Evolutionary conservation across 2,888 invertebrate genomes (phyloP).

Genomic region (Pandemis heparana): DNA sequence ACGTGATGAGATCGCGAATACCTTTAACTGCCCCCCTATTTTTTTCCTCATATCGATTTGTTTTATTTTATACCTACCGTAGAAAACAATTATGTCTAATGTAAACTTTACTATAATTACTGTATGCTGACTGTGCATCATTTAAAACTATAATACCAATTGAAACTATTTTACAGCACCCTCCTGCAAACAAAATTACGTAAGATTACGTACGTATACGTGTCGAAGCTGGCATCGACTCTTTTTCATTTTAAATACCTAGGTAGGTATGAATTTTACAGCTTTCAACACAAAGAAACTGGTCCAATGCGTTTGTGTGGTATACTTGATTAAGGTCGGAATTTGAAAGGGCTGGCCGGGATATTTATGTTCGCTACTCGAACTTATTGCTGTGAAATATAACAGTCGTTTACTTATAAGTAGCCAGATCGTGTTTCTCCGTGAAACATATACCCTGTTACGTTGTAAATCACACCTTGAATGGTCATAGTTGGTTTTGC

Average conservation of each 20-base stretch:
- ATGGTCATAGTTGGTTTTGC: neutral
- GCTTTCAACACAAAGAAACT: slow-evolving; percentile 66
- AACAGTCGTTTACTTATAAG: slow-evolving; percentile 15
- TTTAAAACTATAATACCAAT: too few relatives aligned
- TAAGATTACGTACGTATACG: too few relatives aligned
- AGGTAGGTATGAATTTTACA: neutral
- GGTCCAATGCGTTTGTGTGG: slow-evolving; percentile 52
- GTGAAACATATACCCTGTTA: neutral
- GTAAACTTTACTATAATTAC: too few relatives aligned
- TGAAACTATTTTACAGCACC: too few relatives aligned
- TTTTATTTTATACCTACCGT: too few relatives aligned
- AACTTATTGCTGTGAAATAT: slow-evolving; percentile 41
- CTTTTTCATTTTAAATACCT: neutral
- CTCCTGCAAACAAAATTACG: too few relatives aligned
- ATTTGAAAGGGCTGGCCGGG: slow-evolving; percentile 78
- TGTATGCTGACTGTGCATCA: too few relatives aligned
- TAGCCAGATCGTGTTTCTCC: slow-evolving; percentile 8
- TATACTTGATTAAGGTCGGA: slow-evolving; percentile 65
- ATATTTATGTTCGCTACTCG: slow-evolving; percentile 60
- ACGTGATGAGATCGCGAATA: too few relatives aligned
- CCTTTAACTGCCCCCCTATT: too few relatives aligned
- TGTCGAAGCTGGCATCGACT: neutral
- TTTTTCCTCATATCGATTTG: too few relatives aligned
- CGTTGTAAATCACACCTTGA: neutral
- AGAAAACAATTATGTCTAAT: too few relatives aligned